These are phyloP conservation scores for Oncorhynchus gorbuscha DNA, from an alignment of 2,113 vertebrate genomes.

Conservation along the genomic window DNA sequence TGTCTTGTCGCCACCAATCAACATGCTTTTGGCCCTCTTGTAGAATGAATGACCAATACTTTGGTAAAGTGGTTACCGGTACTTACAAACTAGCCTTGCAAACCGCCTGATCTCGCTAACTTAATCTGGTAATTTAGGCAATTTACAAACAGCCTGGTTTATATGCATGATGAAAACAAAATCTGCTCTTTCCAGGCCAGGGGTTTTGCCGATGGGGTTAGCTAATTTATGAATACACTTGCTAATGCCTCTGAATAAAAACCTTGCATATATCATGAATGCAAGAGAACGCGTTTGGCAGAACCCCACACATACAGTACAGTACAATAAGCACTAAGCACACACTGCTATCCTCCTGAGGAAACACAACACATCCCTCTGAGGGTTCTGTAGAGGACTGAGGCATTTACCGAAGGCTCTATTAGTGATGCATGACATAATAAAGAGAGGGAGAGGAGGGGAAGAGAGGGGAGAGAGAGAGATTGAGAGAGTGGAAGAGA, in stretches of 20 bases:
- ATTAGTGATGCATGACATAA: conserved; percentile 66
- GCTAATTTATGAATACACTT: not conserved
- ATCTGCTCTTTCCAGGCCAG: not conserved
- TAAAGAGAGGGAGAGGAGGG: conserved; percentile 32
- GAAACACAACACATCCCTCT: conserved; percentile 37
- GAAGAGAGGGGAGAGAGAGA: conserved; percentile 3
- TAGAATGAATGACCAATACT: too few relatives aligned
- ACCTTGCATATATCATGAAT: not conserved
- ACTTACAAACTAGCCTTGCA: too few relatives aligned
- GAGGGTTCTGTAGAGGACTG: conserved; percentile 52
- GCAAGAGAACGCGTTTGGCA: too few relatives aligned
- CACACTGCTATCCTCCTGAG: conserved; percentile 48
- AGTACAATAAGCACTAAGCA: not conserved
- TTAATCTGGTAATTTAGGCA: too few relatives aligned
- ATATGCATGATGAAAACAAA: not conserved
- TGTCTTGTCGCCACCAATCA: too few relatives aligned
- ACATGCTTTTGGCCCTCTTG: too few relatives aligned
- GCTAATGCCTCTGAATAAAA: not conserved
- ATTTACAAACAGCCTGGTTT: not conserved
- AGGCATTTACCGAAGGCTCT: conserved; percentile 62
- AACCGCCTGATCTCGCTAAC: too few relatives aligned
- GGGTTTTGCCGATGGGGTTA: too few relatives aligned
- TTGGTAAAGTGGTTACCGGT: too few relatives aligned
- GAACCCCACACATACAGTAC: not conserved
- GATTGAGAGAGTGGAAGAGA: not conserved